phyloP scores from a whole-genome alignment of 2,888 invertebrate species.

The Ferrisia virgata region DNA sequence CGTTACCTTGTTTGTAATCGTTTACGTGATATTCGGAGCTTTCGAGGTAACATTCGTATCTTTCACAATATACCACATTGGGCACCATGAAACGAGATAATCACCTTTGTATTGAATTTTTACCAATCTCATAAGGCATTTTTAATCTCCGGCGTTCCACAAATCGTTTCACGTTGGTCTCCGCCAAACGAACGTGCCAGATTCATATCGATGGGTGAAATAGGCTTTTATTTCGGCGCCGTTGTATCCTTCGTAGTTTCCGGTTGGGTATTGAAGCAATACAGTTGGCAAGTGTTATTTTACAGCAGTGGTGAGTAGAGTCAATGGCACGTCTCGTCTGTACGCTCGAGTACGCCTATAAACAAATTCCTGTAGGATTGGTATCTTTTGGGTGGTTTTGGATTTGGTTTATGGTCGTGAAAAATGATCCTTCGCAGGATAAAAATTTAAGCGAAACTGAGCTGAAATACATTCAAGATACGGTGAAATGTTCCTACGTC shows the following conservation, averaged over 20 bases:
- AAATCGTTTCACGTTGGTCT: neutral
- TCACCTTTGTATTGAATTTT: neutral
- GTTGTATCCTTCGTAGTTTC: neutral
- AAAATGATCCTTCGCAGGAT: slow-evolving; percentile 72
- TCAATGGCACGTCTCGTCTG: neutral
- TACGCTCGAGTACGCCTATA: neutral
- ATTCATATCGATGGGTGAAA: neutral
- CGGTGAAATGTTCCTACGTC: slow-evolving; percentile 51
- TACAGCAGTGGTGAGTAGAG: neutral
- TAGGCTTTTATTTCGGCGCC: neutral
- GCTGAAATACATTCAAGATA: slow-evolving; percentile 66
- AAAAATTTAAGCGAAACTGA: slow-evolving; percentile 69
- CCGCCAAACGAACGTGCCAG: neutral
- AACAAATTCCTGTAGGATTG: slow-evolving; percentile 55
- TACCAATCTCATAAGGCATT: neutral
- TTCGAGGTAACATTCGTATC: neutral
- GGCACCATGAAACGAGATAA: neutral
- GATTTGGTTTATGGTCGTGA: slow-evolving; percentile 67
- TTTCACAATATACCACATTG: neutral
- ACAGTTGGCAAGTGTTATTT: neutral
- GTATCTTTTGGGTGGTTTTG: slow-evolving; percentile 70
- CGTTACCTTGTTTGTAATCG: neutral
- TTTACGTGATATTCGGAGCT: neutral
- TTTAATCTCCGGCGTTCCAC: neutral
- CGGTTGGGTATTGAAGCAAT: neutral